Conservation (phyloP, 2,888 invertebrate genomes). For the Catocala nupta region DNA sequence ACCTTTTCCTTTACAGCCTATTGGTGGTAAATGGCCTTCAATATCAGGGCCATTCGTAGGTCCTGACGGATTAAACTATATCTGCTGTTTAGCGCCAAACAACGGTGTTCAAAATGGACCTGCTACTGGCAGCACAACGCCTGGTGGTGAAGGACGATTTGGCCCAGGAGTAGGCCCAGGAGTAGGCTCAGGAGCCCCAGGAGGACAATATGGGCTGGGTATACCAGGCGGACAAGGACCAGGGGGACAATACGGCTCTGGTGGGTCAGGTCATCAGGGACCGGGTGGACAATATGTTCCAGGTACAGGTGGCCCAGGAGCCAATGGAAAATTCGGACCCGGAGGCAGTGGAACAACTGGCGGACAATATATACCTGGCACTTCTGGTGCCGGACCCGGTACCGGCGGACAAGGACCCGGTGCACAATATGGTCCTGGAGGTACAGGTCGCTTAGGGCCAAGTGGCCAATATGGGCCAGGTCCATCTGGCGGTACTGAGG, state of each 20-base stretch:
- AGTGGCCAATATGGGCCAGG: constrained; percentile 22
- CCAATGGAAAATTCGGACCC: constrained; percentile 33
- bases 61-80: background rate
- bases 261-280: constrained; percentile 3
- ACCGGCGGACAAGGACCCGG: constrained; percentile 22
- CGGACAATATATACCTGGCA: constrained; percentile 22
- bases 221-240: constrained; percentile 6
- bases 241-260: constrained; percentile 29
- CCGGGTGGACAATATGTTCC: constrained; percentile 23
- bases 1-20: background rate
- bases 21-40: background rate
- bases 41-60: background rate
- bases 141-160: constrained; percentile 8
- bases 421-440: constrained; percentile 24
- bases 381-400: constrained; percentile 6
- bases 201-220: constrained; percentile 26
- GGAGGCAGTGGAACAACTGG: background rate
- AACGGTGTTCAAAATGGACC: constrained; percentile 26
- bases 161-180: background rate
- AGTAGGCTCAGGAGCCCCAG: constrained; percentile 8
- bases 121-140: background rate
- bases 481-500: constrained; percentile 20
- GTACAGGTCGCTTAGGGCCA: constrained; percentile 3
- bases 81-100: background rate
- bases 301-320: constrained; percentile 21